phyloP scores from a whole-genome alignment of 2,113 vertebrate genomes.

The Myrmophylax atrothorax region DNA sequence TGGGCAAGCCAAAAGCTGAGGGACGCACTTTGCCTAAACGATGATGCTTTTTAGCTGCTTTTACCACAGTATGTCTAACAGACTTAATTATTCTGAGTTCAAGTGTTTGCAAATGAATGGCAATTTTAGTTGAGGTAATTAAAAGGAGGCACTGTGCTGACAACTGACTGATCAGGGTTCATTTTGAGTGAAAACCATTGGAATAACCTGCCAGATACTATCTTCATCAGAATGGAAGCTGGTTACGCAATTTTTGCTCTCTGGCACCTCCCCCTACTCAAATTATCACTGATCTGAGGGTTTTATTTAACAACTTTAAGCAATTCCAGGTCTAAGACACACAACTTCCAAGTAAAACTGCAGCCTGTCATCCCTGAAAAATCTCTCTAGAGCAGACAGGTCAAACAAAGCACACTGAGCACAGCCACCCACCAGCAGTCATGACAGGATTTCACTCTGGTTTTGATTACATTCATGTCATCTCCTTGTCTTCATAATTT shows the following conservation, averaged over 20 bases:
- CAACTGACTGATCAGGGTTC: not conserved
- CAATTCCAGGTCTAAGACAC: conserved; percentile 5
- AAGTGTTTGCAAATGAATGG: conserved; percentile 22
- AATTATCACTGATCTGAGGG: not conserved
- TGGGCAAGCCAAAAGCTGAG: not conserved
- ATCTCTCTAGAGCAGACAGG: not conserved
- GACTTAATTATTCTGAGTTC: not conserved
- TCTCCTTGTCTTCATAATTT: conserved; percentile 7
- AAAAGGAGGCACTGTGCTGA: conserved; percentile 26
- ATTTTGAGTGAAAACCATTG: conserved; percentile 27
- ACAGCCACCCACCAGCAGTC: not conserved
- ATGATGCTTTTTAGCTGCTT: not conserved
- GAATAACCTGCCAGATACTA: conserved; percentile 24
- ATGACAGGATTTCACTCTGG: not conserved
- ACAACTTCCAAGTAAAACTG: conserved; percentile 5
- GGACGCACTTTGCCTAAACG: not conserved
- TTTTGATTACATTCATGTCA: not conserved
- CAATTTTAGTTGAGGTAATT: conserved; percentile 41
- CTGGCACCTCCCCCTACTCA: conserved; percentile 16
- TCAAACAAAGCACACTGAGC: not conserved
- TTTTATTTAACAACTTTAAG: conserved; percentile 21
- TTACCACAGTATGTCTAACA: not conserved
- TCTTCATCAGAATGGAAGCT: conserved; percentile 47
- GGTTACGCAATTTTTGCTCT: conserved; percentile 21
- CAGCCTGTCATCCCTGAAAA: not conserved